Conservation (phyloP, 1,140 invertebrate genomes). For the Pteromalus puparum region DNA sequence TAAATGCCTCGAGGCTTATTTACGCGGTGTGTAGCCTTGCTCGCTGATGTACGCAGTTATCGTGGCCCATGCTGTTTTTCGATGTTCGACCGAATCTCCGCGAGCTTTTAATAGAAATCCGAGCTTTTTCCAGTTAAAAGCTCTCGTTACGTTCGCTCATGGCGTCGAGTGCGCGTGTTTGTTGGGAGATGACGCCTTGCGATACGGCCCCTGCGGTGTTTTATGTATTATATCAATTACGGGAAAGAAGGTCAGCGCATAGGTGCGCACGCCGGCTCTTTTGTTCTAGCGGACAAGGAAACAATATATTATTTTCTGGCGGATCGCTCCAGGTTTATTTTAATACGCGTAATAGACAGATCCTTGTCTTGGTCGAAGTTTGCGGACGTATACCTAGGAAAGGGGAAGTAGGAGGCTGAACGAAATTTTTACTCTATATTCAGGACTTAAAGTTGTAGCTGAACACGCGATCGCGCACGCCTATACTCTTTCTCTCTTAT, state of each 20-base stretch:
- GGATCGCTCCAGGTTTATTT: too few species aligned
- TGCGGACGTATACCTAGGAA: too few species aligned
- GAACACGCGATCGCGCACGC: not conserved
- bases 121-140: too few species aligned
- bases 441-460: not conserved
- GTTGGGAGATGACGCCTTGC: too few species aligned
- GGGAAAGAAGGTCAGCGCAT: not conserved
- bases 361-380: not conserved
- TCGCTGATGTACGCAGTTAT: too few species aligned
- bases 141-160: too few species aligned
- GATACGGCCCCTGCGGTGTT: not conserved
- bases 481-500: not conserved
- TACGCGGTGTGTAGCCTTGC: not conserved
- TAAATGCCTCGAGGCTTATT: not conserved
- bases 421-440: not conserved
- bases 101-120: too few species aligned
- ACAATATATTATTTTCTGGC: not conserved
- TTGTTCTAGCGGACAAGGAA: not conserved
- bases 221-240: not conserved
- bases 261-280: not conserved
- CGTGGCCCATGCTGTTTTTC: not conserved
- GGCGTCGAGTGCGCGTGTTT: too few species aligned
- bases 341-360: too few species aligned
- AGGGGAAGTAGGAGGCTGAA: not conserved
- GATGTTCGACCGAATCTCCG: not conserved